Conservation (phyloP, 2,888 invertebrate genomes). For the Andrena marginata region DNA sequence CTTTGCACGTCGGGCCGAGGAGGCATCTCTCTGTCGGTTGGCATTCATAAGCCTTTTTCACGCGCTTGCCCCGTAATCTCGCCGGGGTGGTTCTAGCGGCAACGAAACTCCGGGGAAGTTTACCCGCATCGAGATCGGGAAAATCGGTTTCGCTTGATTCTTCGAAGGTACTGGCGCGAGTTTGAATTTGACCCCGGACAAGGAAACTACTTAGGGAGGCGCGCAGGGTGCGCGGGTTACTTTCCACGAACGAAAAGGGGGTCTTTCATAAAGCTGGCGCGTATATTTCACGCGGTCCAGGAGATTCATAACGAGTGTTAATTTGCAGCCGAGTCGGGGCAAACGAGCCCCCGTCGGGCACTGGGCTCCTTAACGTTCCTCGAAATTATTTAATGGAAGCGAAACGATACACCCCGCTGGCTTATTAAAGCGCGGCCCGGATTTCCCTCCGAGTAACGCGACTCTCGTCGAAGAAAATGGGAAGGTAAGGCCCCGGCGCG, state of each 20-base stretch:
- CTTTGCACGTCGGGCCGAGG: slow-evolving; percentile 2
- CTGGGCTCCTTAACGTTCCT: slow-evolving; percentile 21
- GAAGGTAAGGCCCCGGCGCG: neutral
- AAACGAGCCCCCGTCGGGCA: slow-evolving; percentile 9
- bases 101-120: neutral
- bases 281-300: neutral
- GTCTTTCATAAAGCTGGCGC: neutral
- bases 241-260: neutral
- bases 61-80: slow-evolving; percentile 19
- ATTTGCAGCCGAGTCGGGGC: slow-evolving; percentile 27
- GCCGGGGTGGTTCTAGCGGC: neutral
- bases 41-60: slow-evolving; percentile 17
- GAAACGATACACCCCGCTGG: slow-evolving; percentile 34
- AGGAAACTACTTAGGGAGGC: too few relatives aligned
- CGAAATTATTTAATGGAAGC: slow-evolving; percentile 41
- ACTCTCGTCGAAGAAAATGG: slow-evolving; percentile 16
- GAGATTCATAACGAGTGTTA: slow-evolving; percentile 24
- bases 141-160: too few relatives aligned
- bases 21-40: slow-evolving; percentile 19
- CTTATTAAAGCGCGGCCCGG: slow-evolving; percentile 44
- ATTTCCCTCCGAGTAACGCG: slow-evolving; percentile 10
- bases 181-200: too few relatives aligned
- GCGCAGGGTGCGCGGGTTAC: neutral
- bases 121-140: neutral
- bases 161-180: too few relatives aligned